Conservation (phyloP, 2,113 vertebrate genomes). For the Sprattus sprattus region DNA sequence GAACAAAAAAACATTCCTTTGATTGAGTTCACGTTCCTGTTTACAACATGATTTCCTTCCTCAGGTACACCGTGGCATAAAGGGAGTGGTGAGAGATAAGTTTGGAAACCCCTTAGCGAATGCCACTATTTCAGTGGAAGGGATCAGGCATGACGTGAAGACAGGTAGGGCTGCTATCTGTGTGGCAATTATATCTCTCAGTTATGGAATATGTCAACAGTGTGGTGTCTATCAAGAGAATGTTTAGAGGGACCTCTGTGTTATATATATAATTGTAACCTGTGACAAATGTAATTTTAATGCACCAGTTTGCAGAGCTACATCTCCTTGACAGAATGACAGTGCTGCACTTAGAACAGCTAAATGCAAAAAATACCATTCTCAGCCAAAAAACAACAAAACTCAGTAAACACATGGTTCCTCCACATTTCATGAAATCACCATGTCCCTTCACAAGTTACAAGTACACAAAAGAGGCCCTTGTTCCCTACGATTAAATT, state of each 20-base stretch:
- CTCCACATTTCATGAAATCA: too few relatives aligned
- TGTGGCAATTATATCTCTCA: not conserved
- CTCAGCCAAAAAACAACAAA: too few relatives aligned
- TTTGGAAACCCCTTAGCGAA: conserved; percentile 85
- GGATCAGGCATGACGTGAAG: conserved; percentile 87
- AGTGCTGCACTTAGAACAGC: not conserved
- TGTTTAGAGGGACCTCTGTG: not conserved
- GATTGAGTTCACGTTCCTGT: not conserved
- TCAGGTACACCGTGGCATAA: conserved; percentile 95
- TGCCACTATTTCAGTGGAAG: conserved; percentile 89
- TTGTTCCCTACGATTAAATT: too few relatives aligned
- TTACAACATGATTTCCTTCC: not conserved
- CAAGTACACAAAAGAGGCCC: too few relatives aligned
- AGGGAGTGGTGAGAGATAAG: conserved; percentile 86
- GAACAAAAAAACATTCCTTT: not conserved
- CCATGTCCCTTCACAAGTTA: too few relatives aligned
- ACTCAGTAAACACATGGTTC: too few relatives aligned
- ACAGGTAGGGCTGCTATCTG: conserved; percentile 74
- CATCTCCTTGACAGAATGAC: too few relatives aligned
- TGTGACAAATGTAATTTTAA: too few relatives aligned
- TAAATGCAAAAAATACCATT: too few relatives aligned
- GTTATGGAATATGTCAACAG: not conserved
- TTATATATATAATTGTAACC: too few relatives aligned
- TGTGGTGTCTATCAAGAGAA: too few relatives aligned
- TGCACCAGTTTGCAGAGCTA: too few relatives aligned